Conservation (phyloP, 1,140 invertebrate genomes). For the Ganaspis sp. region DNA sequence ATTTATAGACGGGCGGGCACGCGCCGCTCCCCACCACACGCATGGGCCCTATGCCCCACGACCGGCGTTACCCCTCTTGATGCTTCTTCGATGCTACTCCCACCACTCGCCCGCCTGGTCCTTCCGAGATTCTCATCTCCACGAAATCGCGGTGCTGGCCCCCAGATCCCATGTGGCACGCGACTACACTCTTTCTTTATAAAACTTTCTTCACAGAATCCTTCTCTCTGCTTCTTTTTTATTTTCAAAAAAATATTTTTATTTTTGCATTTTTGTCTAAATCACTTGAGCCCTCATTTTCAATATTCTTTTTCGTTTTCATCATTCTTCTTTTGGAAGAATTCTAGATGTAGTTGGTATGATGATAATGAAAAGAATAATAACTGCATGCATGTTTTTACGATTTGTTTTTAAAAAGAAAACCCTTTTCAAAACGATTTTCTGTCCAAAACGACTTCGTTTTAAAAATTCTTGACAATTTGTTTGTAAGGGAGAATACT, state of each 20-base stretch:
- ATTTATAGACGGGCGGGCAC: constrained; percentile 74
- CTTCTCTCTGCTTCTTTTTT: not conserved
- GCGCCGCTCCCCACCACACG: constrained; percentile 70
- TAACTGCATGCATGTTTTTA: too few species aligned
- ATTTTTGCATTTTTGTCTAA: too few species aligned
- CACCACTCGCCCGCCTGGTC: constrained; percentile 58
- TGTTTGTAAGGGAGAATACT: too few species aligned
- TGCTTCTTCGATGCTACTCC: constrained; percentile 38
- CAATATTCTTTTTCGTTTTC: too few species aligned
- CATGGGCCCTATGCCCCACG: constrained; percentile 64
- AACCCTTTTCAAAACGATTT: too few species aligned
- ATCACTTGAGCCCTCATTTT: too few species aligned
- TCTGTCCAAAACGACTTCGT: too few species aligned
- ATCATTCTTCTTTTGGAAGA: too few species aligned
- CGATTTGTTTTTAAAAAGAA: too few species aligned
- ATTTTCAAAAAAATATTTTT: not conserved
- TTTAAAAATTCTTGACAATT: too few species aligned
- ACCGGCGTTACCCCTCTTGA: constrained; percentile 52
- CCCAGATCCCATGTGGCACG: constrained; percentile 38
- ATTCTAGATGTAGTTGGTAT: too few species aligned
- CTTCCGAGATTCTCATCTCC: constrained; percentile 71
- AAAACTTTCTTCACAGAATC: constrained; percentile 18
- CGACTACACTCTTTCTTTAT: constrained; percentile 41
- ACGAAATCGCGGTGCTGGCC: constrained; percentile 44
- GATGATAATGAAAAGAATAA: too few species aligned